Percentiles rank a stretch among this genome's conserved stretches.
Conservation (phyloP, 2,888 invertebrate species). For the Cantharis lateralis region DNA sequence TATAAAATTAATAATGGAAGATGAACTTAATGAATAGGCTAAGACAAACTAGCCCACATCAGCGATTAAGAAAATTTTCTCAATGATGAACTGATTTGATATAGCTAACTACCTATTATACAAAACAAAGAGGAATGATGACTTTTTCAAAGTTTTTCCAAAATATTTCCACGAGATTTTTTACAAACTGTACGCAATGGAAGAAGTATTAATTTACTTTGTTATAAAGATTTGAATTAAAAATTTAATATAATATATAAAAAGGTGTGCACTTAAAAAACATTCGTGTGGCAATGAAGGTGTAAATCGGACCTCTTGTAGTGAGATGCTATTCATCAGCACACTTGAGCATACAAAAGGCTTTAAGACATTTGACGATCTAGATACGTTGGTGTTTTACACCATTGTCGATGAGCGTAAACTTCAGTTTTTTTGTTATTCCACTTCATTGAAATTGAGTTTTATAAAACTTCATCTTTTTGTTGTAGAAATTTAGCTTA, state of each 20-base stretch:
- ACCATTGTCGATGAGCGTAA: conserved; percentile 35
- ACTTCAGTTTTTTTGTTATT: conserved; percentile 19
- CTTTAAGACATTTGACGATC: conserved; percentile 40
- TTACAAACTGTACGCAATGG: not conserved
- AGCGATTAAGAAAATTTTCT: not conserved
- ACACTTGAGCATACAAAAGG: conserved; percentile 38
- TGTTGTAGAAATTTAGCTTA: not conserved
- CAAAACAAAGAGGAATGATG: too few relatives aligned
- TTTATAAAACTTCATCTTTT: not conserved
- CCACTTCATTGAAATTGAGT: not conserved
- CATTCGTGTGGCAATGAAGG: conserved; percentile 14
- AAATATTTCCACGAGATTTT: not conserved
- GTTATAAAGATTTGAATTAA: not conserved
- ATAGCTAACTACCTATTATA: too few relatives aligned
- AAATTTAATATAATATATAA: not conserved
- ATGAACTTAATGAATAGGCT: too few relatives aligned
- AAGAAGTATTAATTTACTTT: not conserved
- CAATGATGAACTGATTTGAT: too few relatives aligned
- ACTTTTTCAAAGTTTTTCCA: not conserved
- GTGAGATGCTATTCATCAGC: conserved; percentile 35
- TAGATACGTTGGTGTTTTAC: conserved; percentile 38
- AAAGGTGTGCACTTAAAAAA: not conserved
- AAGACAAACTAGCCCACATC: too few relatives aligned
- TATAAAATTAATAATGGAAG: too few relatives aligned
- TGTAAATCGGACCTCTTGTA: conserved; percentile 31